Percentiles rank a stretch among this genome's conserved stretches.
Evolutionary conservation across 2,797 vertebrate species (phyloP).

Genomic region (Alauda arvensis): DNA sequence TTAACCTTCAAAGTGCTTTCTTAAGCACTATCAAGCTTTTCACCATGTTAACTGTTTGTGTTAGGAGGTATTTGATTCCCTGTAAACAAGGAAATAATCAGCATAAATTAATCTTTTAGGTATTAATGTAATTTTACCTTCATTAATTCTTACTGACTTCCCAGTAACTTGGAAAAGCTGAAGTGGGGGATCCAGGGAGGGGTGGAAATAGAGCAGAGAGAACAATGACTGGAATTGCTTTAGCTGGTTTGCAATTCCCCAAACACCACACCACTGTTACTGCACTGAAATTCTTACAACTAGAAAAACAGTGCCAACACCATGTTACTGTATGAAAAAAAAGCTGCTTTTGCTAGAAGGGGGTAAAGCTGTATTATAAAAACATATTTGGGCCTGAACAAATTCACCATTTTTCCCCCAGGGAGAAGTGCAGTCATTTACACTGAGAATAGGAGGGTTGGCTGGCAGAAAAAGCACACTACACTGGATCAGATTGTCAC

Average conservation of each 20-base stretch:
- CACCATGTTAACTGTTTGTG: not conserved
- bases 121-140: not conserved
- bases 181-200: not conserved
- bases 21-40: not conserved
- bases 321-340: not conserved
- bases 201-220: not conserved
- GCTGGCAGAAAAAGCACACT: slow-evolving; percentile 5
- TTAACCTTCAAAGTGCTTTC: not conserved
- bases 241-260: slow-evolving; percentile 19
- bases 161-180: slow-evolving; percentile 1
- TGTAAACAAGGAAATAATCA: slow-evolving; percentile 10
- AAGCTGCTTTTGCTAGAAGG: slow-evolving; percentile 20
- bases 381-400: not conserved
- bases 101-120: not conserved
- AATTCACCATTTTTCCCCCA: slow-evolving; percentile 16
- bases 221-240: slow-evolving; percentile 32
- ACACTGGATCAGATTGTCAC: slow-evolving; percentile 3
- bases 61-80: not conserved
- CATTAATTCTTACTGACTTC: slow-evolving; percentile 1
- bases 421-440: slow-evolving; percentile 1
- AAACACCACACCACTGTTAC: not conserved
- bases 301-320: slow-evolving; percentile 34
- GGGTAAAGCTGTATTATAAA: not conserved
- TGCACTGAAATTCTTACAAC: not conserved
- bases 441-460: not conserved